Evolutionary conservation across 2,888 invertebrate species (phyloP).

Genomic region (Desoria tigrina): DNA sequence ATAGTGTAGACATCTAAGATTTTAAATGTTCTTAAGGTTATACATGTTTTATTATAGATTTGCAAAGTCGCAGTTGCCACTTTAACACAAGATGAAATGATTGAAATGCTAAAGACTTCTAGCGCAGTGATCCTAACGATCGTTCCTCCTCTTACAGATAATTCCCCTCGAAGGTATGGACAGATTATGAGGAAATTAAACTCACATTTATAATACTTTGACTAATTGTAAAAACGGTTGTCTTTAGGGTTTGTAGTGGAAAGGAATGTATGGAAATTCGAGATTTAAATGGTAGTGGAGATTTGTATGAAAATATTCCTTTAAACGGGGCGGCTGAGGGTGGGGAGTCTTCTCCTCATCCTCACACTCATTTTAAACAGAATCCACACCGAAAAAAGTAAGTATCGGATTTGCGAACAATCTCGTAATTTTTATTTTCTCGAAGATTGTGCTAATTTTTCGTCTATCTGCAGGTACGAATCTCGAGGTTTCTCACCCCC

Average conservation of each 20-base stretch:
- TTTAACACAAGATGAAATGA: slow-evolving; percentile 86
- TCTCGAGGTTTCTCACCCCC: slow-evolving; percentile 72
- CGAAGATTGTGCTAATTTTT: neutral
- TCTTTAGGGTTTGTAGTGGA: slow-evolving; percentile 48
- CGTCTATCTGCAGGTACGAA: slow-evolving; percentile 61
- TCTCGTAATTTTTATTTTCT: neutral
- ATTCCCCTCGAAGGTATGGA: slow-evolving; percentile 66
- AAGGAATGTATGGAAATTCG: slow-evolving; percentile 42
- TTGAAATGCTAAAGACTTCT: slow-evolving; percentile 85
- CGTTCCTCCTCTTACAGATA: slow-evolving; percentile 72
- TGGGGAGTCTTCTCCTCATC: slow-evolving; percentile 51
- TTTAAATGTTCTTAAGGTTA: neutral
- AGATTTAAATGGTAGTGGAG: slow-evolving; percentile 44
- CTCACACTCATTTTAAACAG: slow-evolving; percentile 46
- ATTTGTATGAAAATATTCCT: slow-evolving; percentile 50
- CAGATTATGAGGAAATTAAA: no score
- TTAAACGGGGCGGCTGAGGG: slow-evolving; percentile 52
- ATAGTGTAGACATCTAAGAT: neutral
- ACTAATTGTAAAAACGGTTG: neutral
- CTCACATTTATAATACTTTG: neutral
- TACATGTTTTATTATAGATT: slow-evolving; percentile 59
- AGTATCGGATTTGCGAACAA: slow-evolving; percentile 13
- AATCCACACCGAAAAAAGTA: slow-evolving; percentile 64
- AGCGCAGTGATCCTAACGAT: slow-evolving; percentile 81
- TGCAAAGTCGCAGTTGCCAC: slow-evolving; percentile 87